Evolutionary conservation across 2,797 vertebrate genomes (phyloP).

Genomic region (Sarcoramphus papa): DNA sequence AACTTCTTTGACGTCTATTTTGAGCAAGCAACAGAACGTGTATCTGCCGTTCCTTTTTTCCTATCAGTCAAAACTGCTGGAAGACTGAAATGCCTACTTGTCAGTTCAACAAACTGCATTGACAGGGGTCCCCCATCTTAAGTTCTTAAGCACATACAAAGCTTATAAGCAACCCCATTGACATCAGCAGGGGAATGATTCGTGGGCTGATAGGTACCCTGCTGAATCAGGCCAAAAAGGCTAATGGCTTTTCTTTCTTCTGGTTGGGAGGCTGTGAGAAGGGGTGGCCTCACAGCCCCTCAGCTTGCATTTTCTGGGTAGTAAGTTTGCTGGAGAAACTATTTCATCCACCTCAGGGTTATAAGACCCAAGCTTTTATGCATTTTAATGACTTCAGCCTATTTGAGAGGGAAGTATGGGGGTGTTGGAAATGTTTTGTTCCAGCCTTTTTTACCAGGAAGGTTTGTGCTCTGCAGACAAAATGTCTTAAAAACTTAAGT

Average conservation of each 20-base stretch:
- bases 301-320: neutral
- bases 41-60: neutral
- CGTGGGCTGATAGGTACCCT: neutral
- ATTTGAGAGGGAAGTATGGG: neutral
- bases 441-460: neutral
- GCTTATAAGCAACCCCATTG: neutral
- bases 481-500: neutral
- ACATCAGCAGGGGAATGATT: neutral
- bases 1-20: constrained; percentile 10
- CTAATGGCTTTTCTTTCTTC: neutral
- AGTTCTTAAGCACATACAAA: neutral
- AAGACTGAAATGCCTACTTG: neutral
- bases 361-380: neutral
- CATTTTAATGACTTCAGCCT: neutral
- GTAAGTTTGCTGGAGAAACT: neutral
- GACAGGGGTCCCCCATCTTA: neutral
- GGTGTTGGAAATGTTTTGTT: neutral
- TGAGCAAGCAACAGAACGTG: neutral
- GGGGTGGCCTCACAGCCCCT: neutral
- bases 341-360: neutral
- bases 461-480: neutral
- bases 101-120: neutral
- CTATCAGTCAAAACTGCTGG: neutral
- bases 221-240: constrained; percentile 7
- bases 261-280: neutral